Evolutionary conservation across 1,140 invertebrate species (phyloP), one percentile per base, ranked within the genome.

Genomic region (Drosophila kurseongensis): DNA sequence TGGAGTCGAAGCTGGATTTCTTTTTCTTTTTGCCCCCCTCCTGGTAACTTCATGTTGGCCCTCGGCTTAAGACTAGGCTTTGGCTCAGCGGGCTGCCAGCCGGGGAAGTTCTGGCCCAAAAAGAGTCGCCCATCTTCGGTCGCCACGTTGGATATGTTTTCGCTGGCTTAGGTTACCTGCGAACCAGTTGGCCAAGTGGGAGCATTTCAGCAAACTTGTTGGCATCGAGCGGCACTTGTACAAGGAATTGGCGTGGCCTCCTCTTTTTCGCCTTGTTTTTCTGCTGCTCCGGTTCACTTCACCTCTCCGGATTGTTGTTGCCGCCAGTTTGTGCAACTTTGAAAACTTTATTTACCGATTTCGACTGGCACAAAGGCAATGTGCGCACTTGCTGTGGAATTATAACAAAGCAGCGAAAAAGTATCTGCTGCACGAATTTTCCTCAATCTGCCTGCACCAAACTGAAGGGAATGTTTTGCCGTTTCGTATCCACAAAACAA

Each of bases 1-100:
- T 45, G 35, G 48, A 74, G 75, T 45, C 60, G 13, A 45, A 56
- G 56, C 77, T 66, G 65, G 48, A 78, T 69, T 68, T 57, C 44
- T 16, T 68, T 14, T 57, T 50, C 51, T 10, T 38, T 45, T 32
- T 80, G 45, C 68, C 75, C 65, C 16, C 45, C 74, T 66, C 63
- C 75, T 74, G 83, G 75, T 60, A 88, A 89, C 84, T 88, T 83
- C 68, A 75, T 83, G 77, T 84, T 81, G 81, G 80, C 63, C 75
- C 75, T 68, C 61, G 83, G 79, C 84, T 84, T 89, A 89, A 84
- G 77, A 80, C 77, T 72, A 69, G 84, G 84, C 84, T 89, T 89
- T 72, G 67, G 84, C 80, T 48, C 75, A 82, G 78, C 80, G 76
- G 78, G 81, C 71, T 72, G 74, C 42, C 23, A 56, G 59, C 36